Base-by-base conservation (phyloP, 2,113 vertebrate genomes). In the Pungitius pungitius region DNA sequence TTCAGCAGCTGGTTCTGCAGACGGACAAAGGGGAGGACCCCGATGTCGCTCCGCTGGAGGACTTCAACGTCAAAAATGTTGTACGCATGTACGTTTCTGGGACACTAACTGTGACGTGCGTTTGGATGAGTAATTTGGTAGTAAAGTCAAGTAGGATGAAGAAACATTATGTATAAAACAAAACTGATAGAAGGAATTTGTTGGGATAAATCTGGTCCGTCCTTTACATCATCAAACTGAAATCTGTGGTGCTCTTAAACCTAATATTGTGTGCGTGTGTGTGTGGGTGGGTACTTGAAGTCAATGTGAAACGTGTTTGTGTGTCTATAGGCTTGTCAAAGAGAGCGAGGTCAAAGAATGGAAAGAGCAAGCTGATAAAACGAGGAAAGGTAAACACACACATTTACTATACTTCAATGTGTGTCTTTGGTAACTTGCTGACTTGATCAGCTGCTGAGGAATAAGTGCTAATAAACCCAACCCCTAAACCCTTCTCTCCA, bases 291-390 rank as follows among this genome's bases (percentile, higher is more conserved):
- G 37, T 1, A n/a, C n/a, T n/a, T n/a, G n/a, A n/a, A n/a, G n/a
- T 43, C 13, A 12, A 43, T 43, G 40, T 12, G 15, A 43, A 43
- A 17, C 42, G 17, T 43, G 42, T 43, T 43, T 43, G 14, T 30
- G 10, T 67, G 22, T 59, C 17, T 43, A 6, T 39, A 99, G 97
- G 96, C 88, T 99, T 73, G 95, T 97, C 73, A 98, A 99, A 77
- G 97, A 99, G 92, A 96, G 96, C 54, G 96, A 98, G 92, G 96
- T 97, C 49, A 99, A 97, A 69, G 94, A 96, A 78, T 99, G 97
- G 97, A 99, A 98, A 92, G 97, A 99, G 55, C 95, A 99, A 92
- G 96, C 96, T 6, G 97, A 98, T 88, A 96, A 96, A 91, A 98
- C 97, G 96, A 93, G 97, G 72, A 99, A 98, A 96, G 97, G 97